Base-by-base conservation (phyloP, 1,140 invertebrate species). In the Drosophila rhopaloa region DNA sequence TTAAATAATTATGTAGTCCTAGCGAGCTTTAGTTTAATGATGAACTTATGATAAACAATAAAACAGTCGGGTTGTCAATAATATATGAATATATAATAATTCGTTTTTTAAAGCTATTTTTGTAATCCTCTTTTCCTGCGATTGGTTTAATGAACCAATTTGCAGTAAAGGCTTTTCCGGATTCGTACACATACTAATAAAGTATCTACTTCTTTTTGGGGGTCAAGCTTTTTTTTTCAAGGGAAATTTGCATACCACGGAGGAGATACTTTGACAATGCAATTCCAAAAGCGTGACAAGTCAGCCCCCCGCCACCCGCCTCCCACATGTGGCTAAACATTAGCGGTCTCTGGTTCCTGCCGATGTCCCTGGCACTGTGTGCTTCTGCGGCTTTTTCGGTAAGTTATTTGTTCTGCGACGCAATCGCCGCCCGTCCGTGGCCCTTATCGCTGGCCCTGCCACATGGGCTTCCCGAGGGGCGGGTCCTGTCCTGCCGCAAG, bases 331-430 rank as follows among this genome's bases (percentile, higher is more conserved):
- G 84, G 83, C 79, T 77, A 59, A 81, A 89, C 84, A 88, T 88
- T 84, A 89, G 84, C 79, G 84, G 84, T 88, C 67, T 83, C 67
- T 74, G 73, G 44, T 50, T 60, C 61, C 47, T 56, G 24, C 58
- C 40, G 40, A 44, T 60, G 47, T 55, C 29, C 40, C 14, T 48
- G 10, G 29, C 54, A 50, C 59, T 61, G 60, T 76, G 68, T 65
- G 68, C 62, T 76, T 79, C 72, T 89, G 83, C 76, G 83, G 83
- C 58, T 78, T 74, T 89, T 76, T 77, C 60, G 84, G 76, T 66
- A 88, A 84, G 67, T 77, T 88, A 88, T 88, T 89, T 89, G 80
- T 81, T 78, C 73, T 89, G 77, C 58, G 76, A 78, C 84, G 83
- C 70, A 72, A 72, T 84, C 68, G 74, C 73, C 37, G 41, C 32